Evolutionary conservation across 2,797 vertebrate species (phyloP).

Genomic region (Tapera naevia): DNA sequence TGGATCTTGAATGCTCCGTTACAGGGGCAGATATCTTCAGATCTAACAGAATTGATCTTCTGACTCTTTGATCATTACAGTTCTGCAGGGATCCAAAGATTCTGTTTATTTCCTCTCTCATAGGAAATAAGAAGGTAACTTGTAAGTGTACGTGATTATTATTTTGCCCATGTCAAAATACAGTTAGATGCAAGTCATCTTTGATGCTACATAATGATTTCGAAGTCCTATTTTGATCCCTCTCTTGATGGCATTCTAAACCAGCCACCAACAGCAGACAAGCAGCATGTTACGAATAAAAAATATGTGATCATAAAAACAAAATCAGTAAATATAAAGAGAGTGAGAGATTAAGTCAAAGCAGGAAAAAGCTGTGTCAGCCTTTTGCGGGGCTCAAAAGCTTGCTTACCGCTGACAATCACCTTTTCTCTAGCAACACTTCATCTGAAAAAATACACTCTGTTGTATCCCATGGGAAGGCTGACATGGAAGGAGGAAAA

Average conservation of each 20-base stretch:
- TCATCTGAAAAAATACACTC: neutral
- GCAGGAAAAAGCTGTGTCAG: constrained; percentile 22
- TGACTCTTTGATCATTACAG: neutral
- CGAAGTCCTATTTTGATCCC: neutral
- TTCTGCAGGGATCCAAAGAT: neutral
- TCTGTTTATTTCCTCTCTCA: neutral
- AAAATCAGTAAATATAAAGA: constrained; percentile 34
- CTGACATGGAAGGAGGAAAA: neutral
- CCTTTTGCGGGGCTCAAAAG: neutral
- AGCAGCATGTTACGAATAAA: neutral
- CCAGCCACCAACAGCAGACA: neutral
- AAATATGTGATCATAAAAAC: neutral
- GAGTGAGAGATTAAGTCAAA: neutral
- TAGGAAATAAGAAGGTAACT: neutral
- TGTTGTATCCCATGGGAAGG: neutral
- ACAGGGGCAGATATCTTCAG: neutral
- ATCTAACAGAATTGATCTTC: neutral
- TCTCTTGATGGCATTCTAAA: neutral
- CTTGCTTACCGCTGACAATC: constrained; percentile 31
- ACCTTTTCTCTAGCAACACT: neutral
- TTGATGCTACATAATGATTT: neutral
- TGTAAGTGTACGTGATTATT: neutral
- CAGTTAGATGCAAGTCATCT: neutral
- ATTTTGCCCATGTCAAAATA: neutral
- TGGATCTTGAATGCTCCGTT: neutral